phyloP scores from a whole-genome alignment of 1,140 invertebrate species.

The Drosophila busckii region DNA sequence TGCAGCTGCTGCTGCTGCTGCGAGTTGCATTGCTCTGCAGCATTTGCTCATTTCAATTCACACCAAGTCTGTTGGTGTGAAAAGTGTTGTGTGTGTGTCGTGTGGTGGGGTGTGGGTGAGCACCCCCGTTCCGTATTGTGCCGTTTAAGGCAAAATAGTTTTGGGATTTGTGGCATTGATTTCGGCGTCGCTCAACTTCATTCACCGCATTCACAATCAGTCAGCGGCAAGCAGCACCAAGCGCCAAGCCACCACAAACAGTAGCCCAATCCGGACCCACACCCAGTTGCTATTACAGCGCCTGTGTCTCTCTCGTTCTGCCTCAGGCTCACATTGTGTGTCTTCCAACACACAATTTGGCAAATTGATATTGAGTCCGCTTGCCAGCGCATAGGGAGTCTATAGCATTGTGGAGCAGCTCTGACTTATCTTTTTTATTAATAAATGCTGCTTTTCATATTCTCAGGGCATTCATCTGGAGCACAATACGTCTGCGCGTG shows the following conservation, averaged over 20 bases:
- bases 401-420: no score
- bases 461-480: conserved; percentile 86
- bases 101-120: neutral
- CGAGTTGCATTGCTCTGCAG: conserved; percentile 31
- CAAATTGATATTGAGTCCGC: no score
- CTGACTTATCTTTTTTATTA: neutral
- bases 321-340: no score
- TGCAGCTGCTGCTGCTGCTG: conserved; percentile 5
- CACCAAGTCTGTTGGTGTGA: conserved; percentile 23
- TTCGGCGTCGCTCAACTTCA: conserved; percentile 63
- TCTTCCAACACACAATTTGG: no score
- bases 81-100: neutral
- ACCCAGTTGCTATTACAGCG: no score
- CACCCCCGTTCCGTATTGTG: conserved; percentile 16
- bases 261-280: neutral
- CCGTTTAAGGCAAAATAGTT: conserved; percentile 65
- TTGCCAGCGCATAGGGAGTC: no score
- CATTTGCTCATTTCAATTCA: conserved; percentile 72
- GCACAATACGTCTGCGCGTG: conserved; percentile 88
- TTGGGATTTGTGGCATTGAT: conserved; percentile 74
- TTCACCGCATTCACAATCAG: conserved; percentile 48
- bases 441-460: conserved; percentile 19
- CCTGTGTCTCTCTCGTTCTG: no score
- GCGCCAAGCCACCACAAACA: no score
- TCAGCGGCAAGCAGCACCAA: conserved; percentile 35